Percentiles rank a stretch among this genome's conserved stretches.
phyloP scores from a whole-genome alignment of 2,797 vertebrate species.

The Brachyalestes nurse region DNA sequence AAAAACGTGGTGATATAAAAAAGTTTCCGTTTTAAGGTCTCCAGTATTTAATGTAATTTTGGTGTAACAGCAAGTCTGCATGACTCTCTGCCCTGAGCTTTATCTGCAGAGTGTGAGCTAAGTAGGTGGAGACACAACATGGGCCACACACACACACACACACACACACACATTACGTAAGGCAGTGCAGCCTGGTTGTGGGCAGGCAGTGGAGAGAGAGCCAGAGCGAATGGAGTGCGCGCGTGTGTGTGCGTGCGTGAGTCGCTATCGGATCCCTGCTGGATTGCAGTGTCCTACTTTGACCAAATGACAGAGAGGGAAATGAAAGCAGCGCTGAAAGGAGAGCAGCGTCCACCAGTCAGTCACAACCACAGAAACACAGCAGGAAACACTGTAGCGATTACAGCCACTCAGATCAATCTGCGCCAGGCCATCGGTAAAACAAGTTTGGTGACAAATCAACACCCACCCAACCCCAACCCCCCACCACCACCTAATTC shows the following conservation, averaged over 20 bases:
- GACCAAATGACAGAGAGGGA: slow-evolving; percentile 64
- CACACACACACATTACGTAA: slow-evolving; percentile 52
- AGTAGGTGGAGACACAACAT: slow-evolving; percentile 49
- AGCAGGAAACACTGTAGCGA: no score
- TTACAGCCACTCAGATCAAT: no score
- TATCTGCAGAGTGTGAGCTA: slow-evolving; percentile 35
- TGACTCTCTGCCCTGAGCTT: slow-evolving; percentile 19
- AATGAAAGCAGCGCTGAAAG: slow-evolving; percentile 63
- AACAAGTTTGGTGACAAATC: no score
- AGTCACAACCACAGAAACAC: no score
- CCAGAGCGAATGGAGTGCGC: slow-evolving; percentile 43
- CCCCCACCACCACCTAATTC: no score
- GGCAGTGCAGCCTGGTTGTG: slow-evolving; percentile 58
- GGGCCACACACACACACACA: no score
- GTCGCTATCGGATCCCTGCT: slow-evolving; percentile 72
- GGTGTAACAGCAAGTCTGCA: neutral
- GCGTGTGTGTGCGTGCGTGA: neutral
- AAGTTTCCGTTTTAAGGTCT: no score
- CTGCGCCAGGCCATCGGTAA: no score
- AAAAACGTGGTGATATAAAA: no score
- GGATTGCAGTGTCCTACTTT: slow-evolving; percentile 81
- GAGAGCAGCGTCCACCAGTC: neutral
- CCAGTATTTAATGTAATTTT: neutral
- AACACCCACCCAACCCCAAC: no score
- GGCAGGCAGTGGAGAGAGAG: slow-evolving; percentile 50